phyloP scores from a whole-genome alignment of 2,113 vertebrate genomes.

The Crotalus viridis region DNA sequence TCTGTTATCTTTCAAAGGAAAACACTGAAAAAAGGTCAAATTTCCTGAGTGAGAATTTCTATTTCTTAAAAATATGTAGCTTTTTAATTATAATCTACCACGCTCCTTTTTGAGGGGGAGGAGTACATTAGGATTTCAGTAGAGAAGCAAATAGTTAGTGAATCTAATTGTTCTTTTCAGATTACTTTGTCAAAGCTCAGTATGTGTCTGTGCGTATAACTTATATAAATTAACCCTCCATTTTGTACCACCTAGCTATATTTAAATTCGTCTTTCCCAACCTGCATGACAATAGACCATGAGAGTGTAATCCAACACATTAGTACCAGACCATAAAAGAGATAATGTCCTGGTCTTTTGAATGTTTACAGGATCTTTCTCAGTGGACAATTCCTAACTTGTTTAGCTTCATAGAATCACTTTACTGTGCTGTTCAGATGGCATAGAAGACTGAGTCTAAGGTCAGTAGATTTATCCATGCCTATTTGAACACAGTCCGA shows the following conservation, averaged over 20 bases:
- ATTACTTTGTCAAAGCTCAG: background rate
- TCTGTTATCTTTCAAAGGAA: background rate
- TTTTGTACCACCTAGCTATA: background rate
- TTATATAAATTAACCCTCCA: background rate
- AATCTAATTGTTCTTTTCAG: background rate
- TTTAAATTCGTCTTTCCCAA: background rate
- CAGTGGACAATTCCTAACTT: conserved; percentile 25
- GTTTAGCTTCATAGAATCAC: background rate
- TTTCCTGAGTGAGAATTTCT: background rate
- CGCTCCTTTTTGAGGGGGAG: background rate
- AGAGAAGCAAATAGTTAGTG: background rate
- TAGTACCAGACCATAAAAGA: background rate
- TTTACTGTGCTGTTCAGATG: conserved; percentile 49
- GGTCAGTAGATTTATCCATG: conserved; percentile 65
- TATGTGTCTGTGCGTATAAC: background rate
- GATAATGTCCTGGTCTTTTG: conserved; percentile 1
- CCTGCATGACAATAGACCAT: background rate
- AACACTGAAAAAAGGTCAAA: background rate
- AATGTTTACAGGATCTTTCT: conserved; percentile 1
- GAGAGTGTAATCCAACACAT: background rate
- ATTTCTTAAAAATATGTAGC: background rate
- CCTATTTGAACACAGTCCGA: conserved; percentile 56
- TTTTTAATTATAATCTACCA: background rate
- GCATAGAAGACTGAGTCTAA: conserved; percentile 48
- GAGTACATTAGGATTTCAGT: background rate